Evolutionary conservation across 2,113 vertebrate genomes (phyloP).

Genomic region (Ctenomys sociabilis): DNA sequence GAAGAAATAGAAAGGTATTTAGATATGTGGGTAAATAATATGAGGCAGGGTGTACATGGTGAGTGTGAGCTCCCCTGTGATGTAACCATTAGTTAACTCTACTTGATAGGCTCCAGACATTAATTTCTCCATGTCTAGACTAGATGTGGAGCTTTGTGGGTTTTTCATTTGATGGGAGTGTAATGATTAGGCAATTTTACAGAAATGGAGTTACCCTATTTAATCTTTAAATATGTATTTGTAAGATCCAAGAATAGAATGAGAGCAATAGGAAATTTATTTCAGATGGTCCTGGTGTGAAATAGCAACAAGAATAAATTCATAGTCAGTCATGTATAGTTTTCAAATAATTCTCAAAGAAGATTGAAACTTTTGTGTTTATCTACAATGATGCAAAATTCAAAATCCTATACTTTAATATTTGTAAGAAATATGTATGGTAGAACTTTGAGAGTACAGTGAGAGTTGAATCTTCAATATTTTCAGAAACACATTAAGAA

Average conservation of each 20-base stretch:
- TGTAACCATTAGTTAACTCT: rapidly evolving
- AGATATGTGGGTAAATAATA: background rate
- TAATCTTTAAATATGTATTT: background rate
- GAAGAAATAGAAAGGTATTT: background rate
- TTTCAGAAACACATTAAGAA: background rate
- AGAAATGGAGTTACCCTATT: background rate
- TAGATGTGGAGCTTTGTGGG: background rate
- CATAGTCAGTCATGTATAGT: background rate
- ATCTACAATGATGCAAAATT: background rate
- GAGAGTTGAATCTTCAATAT: background rate
- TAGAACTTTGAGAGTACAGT: constrained; percentile 10
- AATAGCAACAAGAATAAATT: constrained; percentile 38
- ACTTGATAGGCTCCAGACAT: background rate
- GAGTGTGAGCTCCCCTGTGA: rapidly evolving
- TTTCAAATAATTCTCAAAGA: constrained; percentile 48
- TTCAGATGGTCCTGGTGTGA: constrained; percentile 12
- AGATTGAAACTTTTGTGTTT: background rate
- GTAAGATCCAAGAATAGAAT: constrained; percentile 24
- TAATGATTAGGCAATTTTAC: background rate
- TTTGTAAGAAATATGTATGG: background rate
- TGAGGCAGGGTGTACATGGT: rapidly evolving
- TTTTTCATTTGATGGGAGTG: background rate
- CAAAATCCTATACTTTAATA: constrained; percentile 25
- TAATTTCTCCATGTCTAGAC: background rate
- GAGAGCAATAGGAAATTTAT: background rate